Conservation (phyloP, 2,797 vertebrate genomes). For the Sebastes nivosus region DNA sequence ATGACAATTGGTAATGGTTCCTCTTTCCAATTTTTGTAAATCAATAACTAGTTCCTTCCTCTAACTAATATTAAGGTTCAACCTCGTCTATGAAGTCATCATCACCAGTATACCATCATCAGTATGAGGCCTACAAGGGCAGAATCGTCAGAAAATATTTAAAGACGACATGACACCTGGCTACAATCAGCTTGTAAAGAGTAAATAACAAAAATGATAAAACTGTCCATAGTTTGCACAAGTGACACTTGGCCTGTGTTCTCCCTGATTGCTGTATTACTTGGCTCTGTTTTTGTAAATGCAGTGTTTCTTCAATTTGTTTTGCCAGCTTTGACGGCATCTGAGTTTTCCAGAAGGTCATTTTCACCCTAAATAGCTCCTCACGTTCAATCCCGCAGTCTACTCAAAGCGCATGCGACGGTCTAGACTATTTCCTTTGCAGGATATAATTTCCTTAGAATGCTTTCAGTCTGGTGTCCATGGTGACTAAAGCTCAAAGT, state of each 20-base stretch:
- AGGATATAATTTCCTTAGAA: neutral
- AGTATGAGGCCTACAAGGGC: neutral
- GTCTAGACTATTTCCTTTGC: neutral
- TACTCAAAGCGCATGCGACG: neutral
- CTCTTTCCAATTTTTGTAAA: neutral
- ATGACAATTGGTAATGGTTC: too few relatives aligned
- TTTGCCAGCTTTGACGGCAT: neutral
- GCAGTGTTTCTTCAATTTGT: neutral
- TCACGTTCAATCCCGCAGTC: neutral
- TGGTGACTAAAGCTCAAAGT: neutral
- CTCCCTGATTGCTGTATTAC: neutral
- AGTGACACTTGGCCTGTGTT: neutral
- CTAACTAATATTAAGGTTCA: neutral
- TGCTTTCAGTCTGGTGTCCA: neutral
- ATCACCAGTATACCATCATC: too few relatives aligned
- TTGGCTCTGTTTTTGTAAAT: neutral
- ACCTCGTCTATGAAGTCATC: too few relatives aligned
- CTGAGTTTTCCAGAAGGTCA: neutral
- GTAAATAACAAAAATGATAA: neutral
- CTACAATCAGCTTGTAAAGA: neutral
- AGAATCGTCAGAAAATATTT: neutral
- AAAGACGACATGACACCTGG: neutral
- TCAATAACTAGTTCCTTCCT: neutral
- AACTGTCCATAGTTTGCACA: neutral
- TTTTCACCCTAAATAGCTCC: neutral